Conservation (phyloP, 1,140 invertebrate species). For the Andrena cerasifolii region DNA sequence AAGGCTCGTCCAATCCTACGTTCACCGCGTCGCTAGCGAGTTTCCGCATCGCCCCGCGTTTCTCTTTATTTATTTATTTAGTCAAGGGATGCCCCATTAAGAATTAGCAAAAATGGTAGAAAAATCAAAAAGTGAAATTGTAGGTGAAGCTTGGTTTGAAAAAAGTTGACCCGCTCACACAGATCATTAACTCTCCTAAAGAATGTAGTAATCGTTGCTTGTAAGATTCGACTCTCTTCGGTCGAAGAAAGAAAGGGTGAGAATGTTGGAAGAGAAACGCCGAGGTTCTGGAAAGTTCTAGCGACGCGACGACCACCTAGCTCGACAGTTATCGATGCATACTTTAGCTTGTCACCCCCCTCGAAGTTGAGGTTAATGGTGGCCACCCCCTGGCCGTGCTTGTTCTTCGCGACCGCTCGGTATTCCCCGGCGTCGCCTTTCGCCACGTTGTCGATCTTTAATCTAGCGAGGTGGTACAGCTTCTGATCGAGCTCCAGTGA, state of each 20-base stretch:
- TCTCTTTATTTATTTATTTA: too few relatives aligned
- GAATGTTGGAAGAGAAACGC: neutral
- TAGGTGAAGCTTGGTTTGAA: too few relatives aligned
- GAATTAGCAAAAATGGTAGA: too few relatives aligned
- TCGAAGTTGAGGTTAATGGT: slow-evolving; percentile 98
- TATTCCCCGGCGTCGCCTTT: slow-evolving; percentile 96
- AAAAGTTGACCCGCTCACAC: too few relatives aligned
- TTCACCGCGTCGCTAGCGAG: slow-evolving; percentile 4
- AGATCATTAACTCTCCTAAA: too few relatives aligned
- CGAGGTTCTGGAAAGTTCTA: neutral
- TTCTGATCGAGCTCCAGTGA: slow-evolving; percentile 92
- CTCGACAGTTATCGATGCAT: slow-evolving; percentile 77
- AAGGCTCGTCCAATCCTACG: neutral
- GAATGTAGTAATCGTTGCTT: too few relatives aligned
- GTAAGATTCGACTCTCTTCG: too few relatives aligned
- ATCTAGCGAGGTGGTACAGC: slow-evolving; percentile 92
- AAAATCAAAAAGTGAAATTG: too few relatives aligned
- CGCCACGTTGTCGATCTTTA: slow-evolving; percentile 92
- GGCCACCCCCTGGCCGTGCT: slow-evolving; percentile 94
- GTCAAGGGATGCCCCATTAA: too few relatives aligned
- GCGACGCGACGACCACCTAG: slow-evolving; percentile 20
- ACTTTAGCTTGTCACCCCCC: slow-evolving; percentile 93
- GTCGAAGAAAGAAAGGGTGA: neutral
- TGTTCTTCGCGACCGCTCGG: slow-evolving; percentile 95
- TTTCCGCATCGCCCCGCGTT: neutral